These are phyloP conservation scores for Umimayanthus chanpuru DNA, from an alignment of 92 coral and sea anemone genomes.

Conservation along the genomic window DNA sequence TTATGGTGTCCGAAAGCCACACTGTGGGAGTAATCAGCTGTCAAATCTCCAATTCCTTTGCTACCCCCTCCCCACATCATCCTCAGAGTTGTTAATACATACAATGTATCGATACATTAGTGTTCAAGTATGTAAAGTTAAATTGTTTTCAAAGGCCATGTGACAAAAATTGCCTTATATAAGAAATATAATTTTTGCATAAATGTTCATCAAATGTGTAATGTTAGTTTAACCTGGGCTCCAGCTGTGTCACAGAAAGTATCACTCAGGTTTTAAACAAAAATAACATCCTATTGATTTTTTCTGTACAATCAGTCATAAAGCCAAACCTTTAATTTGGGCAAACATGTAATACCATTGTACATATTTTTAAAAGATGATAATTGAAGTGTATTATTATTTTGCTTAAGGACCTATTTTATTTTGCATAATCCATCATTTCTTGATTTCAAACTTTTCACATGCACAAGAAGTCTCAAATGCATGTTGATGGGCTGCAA, in stretches of 20 bases:
- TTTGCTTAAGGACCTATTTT: too few relatives aligned
- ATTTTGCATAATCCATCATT: too few relatives aligned
- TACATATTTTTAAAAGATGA: too few relatives aligned
- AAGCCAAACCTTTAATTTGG: not conserved
- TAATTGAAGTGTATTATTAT: too few relatives aligned
- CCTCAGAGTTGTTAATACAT: not conserved
- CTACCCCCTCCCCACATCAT: not conserved
- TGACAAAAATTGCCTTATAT: not conserved
- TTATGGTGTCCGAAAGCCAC: conserved; percentile 19
- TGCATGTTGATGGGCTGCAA: too few relatives aligned
- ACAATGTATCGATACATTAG: not conserved
- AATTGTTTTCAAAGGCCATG: too few relatives aligned
- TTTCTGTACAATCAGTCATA: not conserved
- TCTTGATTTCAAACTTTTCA: too few relatives aligned
- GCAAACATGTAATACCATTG: not conserved
- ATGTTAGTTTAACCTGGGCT: not conserved
- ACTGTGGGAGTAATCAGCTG: conserved; percentile 14
- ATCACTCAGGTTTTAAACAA: not conserved
- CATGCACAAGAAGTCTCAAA: too few relatives aligned
- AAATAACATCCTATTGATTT: not conserved
- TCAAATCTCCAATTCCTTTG: not conserved
- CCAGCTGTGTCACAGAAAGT: not conserved
- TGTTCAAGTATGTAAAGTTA: not conserved
- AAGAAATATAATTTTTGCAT: not conserved
- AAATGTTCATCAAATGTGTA: not conserved